Percentiles rank a stretch among this genome's conserved stretches.
Conservation (phyloP, 2,113 vertebrate species). For the Rhabdomys dilectus region DNA sequence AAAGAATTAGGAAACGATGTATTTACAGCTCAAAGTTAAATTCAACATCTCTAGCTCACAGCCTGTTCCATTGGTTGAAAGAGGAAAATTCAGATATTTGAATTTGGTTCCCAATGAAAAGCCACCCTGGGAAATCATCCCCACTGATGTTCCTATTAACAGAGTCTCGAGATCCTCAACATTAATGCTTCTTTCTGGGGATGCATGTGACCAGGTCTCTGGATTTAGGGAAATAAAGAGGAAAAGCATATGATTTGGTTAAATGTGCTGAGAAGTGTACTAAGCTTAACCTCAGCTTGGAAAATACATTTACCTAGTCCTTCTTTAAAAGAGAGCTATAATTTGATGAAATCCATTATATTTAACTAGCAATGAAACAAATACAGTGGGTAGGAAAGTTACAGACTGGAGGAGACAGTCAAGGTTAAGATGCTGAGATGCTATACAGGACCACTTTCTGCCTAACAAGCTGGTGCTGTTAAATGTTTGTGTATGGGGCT, state of each 20-base stretch:
- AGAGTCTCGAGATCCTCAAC: not conserved
- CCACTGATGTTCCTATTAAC: not conserved
- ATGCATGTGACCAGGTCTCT: not conserved
- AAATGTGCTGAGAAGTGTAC: slow-evolving; percentile 3
- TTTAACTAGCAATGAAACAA: slow-evolving; percentile 34
- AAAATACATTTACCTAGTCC: not conserved
- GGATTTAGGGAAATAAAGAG: not conserved
- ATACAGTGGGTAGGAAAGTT: not conserved
- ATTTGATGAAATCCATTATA: slow-evolving; percentile 6
- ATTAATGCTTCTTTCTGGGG: not conserved
- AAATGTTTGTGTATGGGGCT: not conserved
- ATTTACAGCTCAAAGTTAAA: slow-evolving; percentile 24
- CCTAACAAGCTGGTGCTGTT: not conserved
- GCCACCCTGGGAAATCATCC: not conserved
- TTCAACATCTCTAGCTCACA: slow-evolving; percentile 31
- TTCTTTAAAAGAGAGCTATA: slow-evolving; percentile 34
- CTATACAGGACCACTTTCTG: not conserved
- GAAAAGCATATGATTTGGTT: not conserved
- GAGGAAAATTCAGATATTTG: slow-evolving; percentile 36
- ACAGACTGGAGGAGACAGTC: not conserved
- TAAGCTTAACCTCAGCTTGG: slow-evolving; percentile 1
- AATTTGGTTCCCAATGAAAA: slow-evolving; percentile 42
- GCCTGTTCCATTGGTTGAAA: not conserved
- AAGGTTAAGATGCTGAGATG: not conserved
- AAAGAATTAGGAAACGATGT: slow-evolving; percentile 6